Evolutionary conservation across 1,140 invertebrate genomes (phyloP).

Genomic region (Zaprionus africanus): DNA sequence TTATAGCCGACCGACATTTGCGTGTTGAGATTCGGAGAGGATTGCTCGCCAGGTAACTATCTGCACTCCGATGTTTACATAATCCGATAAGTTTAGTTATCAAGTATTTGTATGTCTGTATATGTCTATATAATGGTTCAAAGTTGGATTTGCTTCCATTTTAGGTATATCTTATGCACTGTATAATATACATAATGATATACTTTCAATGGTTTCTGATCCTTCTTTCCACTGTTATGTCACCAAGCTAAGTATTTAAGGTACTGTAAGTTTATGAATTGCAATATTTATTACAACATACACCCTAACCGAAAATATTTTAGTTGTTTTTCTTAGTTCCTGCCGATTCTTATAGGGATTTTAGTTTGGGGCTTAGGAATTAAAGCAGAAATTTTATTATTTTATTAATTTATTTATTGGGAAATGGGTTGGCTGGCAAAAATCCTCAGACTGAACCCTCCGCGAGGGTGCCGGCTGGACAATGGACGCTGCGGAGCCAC

Average conservation of each 20-base stretch:
- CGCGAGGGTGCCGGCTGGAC: conserved; percentile 48
- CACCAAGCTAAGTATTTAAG: conserved; percentile 4
- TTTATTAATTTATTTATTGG: conserved; percentile 11
- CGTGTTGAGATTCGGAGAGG: conserved; percentile 21
- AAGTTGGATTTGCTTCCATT: conserved; percentile 2
- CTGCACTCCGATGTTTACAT: background rate
- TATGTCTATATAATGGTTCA: background rate
- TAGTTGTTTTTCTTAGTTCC: background rate
- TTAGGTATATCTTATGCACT: background rate
- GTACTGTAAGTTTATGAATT: background rate
- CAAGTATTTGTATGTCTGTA: background rate
- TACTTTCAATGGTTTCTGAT: background rate
- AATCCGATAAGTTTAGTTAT: background rate
- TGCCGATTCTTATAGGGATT: background rate
- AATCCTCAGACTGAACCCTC: conserved; percentile 52
- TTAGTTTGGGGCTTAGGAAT: background rate
- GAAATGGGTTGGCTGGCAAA: conserved; percentile 44
- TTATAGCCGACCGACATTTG: conserved; percentile 32
- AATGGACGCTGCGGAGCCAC: conserved; percentile 17
- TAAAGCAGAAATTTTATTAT: background rate
- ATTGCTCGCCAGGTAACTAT: conserved; percentile 39
- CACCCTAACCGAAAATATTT: conserved; percentile 15
- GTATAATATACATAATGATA: background rate
- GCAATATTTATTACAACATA: background rate
- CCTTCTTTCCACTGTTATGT: background rate